Evolutionary conservation across 2,797 vertebrate species (phyloP), one percentile per base, ranked within the genome.

Genomic region (Falco naumanni): DNA sequence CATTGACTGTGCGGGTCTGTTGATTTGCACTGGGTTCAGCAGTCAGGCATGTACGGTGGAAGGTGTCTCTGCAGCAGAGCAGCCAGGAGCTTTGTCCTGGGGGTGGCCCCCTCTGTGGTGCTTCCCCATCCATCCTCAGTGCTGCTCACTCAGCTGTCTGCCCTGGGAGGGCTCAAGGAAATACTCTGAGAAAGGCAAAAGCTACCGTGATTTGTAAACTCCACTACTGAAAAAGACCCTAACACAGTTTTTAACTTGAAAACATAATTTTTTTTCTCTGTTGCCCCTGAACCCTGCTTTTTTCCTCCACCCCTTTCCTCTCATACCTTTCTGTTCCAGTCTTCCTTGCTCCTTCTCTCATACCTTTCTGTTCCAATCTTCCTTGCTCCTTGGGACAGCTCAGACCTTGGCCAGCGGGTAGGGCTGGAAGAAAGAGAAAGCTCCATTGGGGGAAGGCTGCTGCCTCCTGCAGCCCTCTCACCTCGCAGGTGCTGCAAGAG

Each of bases 1-100:
- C 6, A 3, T 43, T 51, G n/a, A 53, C 29, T 17, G 16, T 0
- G 0, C 5, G 13, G 17, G 33, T 65, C 20, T 2, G 3, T n/a
- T 76, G 45, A 50, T 83, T 87, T 79, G 26, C 39, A 10, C 33
- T 48, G 39, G 19, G 12, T 25, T 72, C 4, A 16, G 31, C 10
- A 22, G 45, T 33, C 26, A 50, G 56, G 29, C 31, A 43, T 14
- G 5, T 16, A 31, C 0, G 4, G 29, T 26, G 17, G 41, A 26
- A 69, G 39, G 16, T 10, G 15, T 43, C 31, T 48, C 20, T 43
- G 34, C 24, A 83, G 64, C 43, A 47, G 29, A 57, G 43, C 25
- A 61, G 33, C 7, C 1, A 0, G 47, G 29, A 60, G 6, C 34
- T 80, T 39, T 54, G 28, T 21, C 53, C 24, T 61, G 13, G 16